These are phyloP conservation scores for Myotis daubentonii DNA, from an alignment of 2,797 vertebrate genomes.

Conservation along the genomic window DNA sequence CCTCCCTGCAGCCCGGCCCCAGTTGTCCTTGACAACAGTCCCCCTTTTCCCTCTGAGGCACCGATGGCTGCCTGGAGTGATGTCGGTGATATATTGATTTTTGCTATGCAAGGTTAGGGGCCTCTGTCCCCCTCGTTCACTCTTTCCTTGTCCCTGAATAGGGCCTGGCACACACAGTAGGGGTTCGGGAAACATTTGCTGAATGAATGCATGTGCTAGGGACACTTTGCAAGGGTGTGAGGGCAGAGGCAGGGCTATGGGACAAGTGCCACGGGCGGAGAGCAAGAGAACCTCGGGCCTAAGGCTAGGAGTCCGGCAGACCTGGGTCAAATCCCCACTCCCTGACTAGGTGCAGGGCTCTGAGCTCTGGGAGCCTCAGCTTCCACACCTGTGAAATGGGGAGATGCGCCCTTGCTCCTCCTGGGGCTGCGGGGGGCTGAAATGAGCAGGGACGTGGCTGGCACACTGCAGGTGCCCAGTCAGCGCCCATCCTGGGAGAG, in stretches of 20 bases:
- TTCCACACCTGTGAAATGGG: neutral
- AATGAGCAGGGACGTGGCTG: accelerated
- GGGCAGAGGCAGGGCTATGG: accelerated
- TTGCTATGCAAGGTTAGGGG: accelerated
- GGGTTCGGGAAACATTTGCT: neutral
- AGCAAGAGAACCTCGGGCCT: accelerated
- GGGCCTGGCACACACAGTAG: neutral
- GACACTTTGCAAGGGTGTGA: neutral
- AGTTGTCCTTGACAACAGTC: neutral
- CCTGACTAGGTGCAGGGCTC: accelerated
- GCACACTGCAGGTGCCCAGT: neutral
- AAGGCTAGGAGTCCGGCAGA: neutral
- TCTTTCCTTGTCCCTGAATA: neutral
- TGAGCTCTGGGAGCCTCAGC: neutral
- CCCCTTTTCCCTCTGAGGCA: neutral
- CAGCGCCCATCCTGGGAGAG: neutral
- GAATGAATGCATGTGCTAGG: no score
- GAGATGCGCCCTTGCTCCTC: no score
- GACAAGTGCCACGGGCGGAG: accelerated
- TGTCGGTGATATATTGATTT: accelerated
- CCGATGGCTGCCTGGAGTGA: neutral
- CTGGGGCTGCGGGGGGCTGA: accelerated
- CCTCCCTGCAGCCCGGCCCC: neutral
- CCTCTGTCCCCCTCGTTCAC: neutral
- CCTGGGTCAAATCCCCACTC: accelerated